Base-by-base conservation (phyloP, 2,797 vertebrate genomes). In the Schizopygopsis pylzovi region DNA sequence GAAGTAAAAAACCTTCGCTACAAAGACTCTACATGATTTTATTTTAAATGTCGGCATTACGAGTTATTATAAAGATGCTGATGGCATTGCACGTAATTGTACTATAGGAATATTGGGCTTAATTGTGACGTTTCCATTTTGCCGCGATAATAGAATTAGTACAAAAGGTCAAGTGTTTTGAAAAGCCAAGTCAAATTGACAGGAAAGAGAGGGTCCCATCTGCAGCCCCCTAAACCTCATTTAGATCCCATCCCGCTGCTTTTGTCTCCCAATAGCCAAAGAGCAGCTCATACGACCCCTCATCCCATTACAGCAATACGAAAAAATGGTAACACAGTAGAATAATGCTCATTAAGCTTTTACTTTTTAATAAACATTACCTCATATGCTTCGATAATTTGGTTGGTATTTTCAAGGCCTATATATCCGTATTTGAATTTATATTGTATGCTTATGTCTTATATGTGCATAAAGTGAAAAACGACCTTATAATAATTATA, bases 181-280 rank as follows among this genome's bases (percentile, higher is more conserved):
- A 80, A 85, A 88, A 80, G 79, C 79, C 88, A 82, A 80, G 88
- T 88, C 91, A 90, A 91, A 92, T 92, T 94, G 92, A 90, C 92
- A 90, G 93, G 92, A 92, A 90, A 90, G 92, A 89, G 87, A 83
- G 95, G 96, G 98, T 95, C 97, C 97, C 97, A 98, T 97, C 98
- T 99, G 97, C 95, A 96, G 92, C 95, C 93, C 92, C 94, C 94
- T 92, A 91, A 94, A 96, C 93, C 96, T 96, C 96, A 98, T 98
- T 98, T 97, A 96, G 94, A 93, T 95, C 96, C 94, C 95, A 96
- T 94, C 94, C 96, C 95, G 95, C 94, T 94, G 96, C 96, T 96
- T 95, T 97, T 97, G 96, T 97, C 95, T 96, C 94, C 92, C 92
- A 93, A 91, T 89, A 75, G 86, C 71, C 93, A 93, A 91, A 94